These are phyloP conservation scores for Bedellia somnulentella DNA, from an alignment of 2,888 invertebrate species.

Conservation along the genomic window DNA sequence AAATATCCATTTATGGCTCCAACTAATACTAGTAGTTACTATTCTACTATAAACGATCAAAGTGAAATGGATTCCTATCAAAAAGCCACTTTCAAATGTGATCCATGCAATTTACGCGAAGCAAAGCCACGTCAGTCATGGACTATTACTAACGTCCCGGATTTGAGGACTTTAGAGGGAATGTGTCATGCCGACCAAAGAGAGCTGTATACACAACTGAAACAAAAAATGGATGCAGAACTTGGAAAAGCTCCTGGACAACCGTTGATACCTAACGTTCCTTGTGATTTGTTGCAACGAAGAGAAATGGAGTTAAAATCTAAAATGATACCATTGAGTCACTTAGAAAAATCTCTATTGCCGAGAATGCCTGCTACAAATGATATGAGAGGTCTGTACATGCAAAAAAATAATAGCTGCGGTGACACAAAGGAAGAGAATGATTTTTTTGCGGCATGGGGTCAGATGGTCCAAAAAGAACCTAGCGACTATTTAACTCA, in stretches of 20 bases:
- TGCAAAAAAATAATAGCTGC: constrained; percentile 51
- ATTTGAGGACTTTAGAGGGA: constrained; percentile 39
- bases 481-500: constrained; percentile 52
- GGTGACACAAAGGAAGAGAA: constrained; percentile 53
- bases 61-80: constrained; percentile 36
- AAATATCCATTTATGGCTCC: constrained; percentile 43
- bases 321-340: constrained; percentile 53
- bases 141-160: constrained; percentile 49
- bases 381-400: constrained; percentile 39
- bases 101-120: constrained; percentile 39
- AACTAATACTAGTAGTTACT: constrained; percentile 36
- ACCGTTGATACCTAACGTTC: constrained; percentile 29
- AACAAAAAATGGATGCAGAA: constrained; percentile 51
- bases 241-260: constrained; percentile 46
- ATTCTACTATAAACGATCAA: constrained; percentile 38
- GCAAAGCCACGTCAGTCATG: constrained; percentile 51
- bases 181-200: constrained; percentile 46
- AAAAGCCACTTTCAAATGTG: constrained; percentile 41
- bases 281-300: constrained; percentile 40
- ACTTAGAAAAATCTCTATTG: constrained; percentile 47
- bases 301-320: constrained; percentile 49
- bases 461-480: constrained; percentile 60
- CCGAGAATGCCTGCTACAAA: constrained; percentile 42
- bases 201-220: constrained; percentile 42
- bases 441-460: constrained; percentile 59